A percentile compares a stretch with the other conserved stretches of the same genome.
Conservation (phyloP, 2,113 vertebrate genomes). For the Anas platyrhynchos region DNA sequence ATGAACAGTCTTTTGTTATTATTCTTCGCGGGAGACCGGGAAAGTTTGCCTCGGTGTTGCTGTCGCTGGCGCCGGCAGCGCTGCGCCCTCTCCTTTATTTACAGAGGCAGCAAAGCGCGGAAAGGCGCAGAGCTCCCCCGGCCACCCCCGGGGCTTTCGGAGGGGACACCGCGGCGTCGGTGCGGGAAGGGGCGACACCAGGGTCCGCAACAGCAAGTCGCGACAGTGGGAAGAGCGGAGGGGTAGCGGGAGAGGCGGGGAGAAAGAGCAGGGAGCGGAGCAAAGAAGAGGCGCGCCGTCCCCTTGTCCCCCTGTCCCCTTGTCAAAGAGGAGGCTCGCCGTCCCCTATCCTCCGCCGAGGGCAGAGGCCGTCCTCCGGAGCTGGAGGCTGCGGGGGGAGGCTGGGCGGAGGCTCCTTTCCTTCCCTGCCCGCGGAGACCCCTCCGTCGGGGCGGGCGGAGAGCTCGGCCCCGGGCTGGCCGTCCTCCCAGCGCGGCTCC, state of each 20-base stretch:
- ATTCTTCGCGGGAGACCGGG: constrained; percentile 76
- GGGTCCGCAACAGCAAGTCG: no score
- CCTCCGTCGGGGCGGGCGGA: neutral
- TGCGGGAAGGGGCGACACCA: no score
- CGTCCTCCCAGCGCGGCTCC: rapidly evolving
- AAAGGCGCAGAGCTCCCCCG: no score
- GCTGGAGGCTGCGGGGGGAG: neutral
- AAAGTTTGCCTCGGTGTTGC: constrained; percentile 79
- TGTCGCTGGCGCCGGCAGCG: neutral
- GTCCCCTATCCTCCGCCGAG: neutral
- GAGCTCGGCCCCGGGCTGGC: neutral
- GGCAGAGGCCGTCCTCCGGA: neutral
- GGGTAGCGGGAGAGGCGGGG: no score
- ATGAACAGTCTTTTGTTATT: constrained; percentile 87
- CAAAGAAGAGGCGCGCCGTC: no score
- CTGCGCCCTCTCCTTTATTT: constrained; percentile 27
- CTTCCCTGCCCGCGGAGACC: no score
- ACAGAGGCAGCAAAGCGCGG: constrained; percentile 55
- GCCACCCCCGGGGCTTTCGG: no score
- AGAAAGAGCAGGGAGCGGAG: no score
- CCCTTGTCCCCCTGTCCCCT: no score
- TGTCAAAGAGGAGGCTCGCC: no score
- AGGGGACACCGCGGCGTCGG: no score
- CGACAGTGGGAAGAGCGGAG: no score
- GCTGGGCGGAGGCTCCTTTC: neutral